Base-by-base conservation (phyloP, 2,888 invertebrate genomes). In the Drosophila nigritarsus region DNA sequence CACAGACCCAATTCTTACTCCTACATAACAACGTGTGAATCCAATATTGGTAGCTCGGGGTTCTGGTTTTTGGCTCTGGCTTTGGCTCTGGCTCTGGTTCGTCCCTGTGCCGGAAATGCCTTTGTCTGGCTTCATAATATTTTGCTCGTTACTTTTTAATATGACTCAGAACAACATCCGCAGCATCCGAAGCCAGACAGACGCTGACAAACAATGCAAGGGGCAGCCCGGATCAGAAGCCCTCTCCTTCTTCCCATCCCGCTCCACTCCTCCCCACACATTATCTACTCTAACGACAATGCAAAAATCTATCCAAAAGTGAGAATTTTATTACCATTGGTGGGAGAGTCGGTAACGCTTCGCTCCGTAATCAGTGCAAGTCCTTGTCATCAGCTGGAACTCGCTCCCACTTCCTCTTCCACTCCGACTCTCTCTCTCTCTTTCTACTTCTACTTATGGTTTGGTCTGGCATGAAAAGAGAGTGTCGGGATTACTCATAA, bases 81-180 rank as follows among this genome's bases (percentile, higher is more conserved):
- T 64, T 2, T 38, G 18, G 45, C 42, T 64, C 4, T 40, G 40
- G 40, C 42, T 11, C 13, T 24, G 24, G 45, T 8, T 45, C 68
- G 76, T 72, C 65, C 54, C 64, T 55, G 54, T 75, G 74, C 86
- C 89, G 87, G 87, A 89, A 83, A 87, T 87, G 87, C 87, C 84
- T 87, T 87, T 87, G 87, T 87, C 87, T 87, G 87, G 87, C 80
- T 78, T 85, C 86, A 85, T 89, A 87, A 89, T 89, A 89, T 87
- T 84, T 89, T 89, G 79, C 87, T 84, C 88, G 87, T 87, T 89
- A 87, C 89, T 87, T 87, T 86, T 87, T 88, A 86, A 86, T 88
- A 86, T 86, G 87, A 87, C 83, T 86, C 88, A 86, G 62, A 87
- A 74, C 87, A 85, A 85, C 85, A 85, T 85, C 86, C 83, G 81